A percentile compares a stretch with the other conserved stretches of the same genome.
Conservation (phyloP, 2,113 vertebrate genomes). For the Python bivittatus region DNA sequence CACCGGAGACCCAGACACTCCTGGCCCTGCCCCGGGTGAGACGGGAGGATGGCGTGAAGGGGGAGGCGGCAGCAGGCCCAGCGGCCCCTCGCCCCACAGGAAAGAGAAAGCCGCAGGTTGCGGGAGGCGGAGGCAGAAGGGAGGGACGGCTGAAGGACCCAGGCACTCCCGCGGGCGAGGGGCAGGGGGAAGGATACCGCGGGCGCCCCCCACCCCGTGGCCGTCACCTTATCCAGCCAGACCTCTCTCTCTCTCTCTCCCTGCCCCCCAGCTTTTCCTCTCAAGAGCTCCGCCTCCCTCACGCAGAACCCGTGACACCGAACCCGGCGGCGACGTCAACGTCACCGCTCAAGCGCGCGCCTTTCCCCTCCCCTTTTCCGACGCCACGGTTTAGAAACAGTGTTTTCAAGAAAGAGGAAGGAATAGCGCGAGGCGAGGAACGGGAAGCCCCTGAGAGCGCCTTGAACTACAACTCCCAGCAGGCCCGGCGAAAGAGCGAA, state of each 20-base stretch:
- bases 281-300: constrained; percentile 38
- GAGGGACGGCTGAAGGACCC: neutral
- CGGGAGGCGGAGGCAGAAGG: neutral
- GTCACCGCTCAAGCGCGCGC: neutral
- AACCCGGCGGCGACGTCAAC: neutral
- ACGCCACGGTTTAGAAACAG: neutral
- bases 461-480: neutral
- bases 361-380: neutral
- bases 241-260: neutral
- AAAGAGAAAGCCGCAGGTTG: neutral
- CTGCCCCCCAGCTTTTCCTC: neutral
- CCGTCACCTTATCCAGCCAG: neutral
- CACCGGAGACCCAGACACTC: neutral
- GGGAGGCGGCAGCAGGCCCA: neutral
- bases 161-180: neutral
- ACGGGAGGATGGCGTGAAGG: neutral
- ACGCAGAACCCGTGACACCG: constrained; percentile 45
- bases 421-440: neutral
- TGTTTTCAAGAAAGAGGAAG: neutral
- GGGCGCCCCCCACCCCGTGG: neutral
- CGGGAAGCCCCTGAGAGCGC: neutral
- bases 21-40: too few relatives aligned
- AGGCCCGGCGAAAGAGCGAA: neutral
- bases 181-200: neutral
- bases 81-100: neutral